Base-by-base conservation (phyloP, 2,113 vertebrate species). In the Sisor rabdophorus region DNA sequence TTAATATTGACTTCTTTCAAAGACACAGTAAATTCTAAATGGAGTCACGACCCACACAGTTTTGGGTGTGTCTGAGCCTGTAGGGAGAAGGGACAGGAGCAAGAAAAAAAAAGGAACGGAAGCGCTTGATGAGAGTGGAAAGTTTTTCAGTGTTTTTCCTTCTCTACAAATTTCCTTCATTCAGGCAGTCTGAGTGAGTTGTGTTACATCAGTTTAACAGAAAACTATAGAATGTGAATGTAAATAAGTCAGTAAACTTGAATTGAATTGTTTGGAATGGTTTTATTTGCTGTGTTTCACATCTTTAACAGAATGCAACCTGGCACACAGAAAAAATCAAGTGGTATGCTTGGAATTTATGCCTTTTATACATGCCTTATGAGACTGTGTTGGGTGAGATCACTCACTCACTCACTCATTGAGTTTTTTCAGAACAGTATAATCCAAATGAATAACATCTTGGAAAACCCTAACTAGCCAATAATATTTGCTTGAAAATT, bases 331-430 rank as follows among this genome's bases (percentile, higher is more conserved):
- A 26, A 65, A 22, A 47, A 36, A 1, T 4, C n/a, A 4, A 47
- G 36, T 70, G 82, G 88, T 87, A 88, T 90, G 80, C 72, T 47
- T 81, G 81, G 86, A 84, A 85, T 87, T 36, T 79, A 67, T 64
- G 48, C n/a, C n/a, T n/a, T 40, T 73, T 4, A 28, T 52, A 44
- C 64, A 78, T 68, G 50, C 48, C 54, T 32, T 2, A 52, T 61
- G 71, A 59, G 32, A 50, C 30, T 55, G 55, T 36, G 15, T 50
- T 26, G 24, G 59, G 75, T 58, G 71, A 28, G 67, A 78, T 59
- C 15, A 56, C 20, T n/a, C 8, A 20, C 58, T 36, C 16, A 6
- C 64, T 30, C 16, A 56, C 48, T 11, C 52, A 52, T 3, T 60
- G 10, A 8, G 65, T 24, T 76, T 67, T 63, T 81, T 64, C 55